Base-by-base conservation (phyloP, 2,888 invertebrate species). In the Altica lythri region DNA sequence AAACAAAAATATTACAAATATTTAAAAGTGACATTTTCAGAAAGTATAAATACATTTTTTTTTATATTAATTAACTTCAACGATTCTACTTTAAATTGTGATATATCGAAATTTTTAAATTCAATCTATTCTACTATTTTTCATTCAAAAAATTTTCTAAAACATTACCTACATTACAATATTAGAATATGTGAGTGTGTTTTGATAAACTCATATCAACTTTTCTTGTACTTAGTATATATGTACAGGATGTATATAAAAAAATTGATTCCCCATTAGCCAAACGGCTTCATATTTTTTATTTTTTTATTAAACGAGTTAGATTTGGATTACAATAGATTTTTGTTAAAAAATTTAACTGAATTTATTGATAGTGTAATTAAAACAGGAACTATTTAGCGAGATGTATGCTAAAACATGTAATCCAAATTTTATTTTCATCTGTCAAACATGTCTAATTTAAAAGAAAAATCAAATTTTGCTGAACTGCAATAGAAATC, bases 91-190 rank as follows among this genome's bases (percentile, higher is more conserved):
- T 27, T 45, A 16, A 42, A 29, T 50, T 44, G 27, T 47, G 35
- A 43, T 35, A 37, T 51, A 42, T 30, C 30, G 51, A 51, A 47
- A 37, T 19, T 38, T 51, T 50, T 14, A 43, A 54, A 42, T 48
- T 51, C 18, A 12, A 50, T 49, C 40, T 58, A 55, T 30, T 56
- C 57, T 58, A 57, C 19, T 25, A 13, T 18, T 29, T 34, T 45
- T 12, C 25, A 51, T 55, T 53, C 54, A 59, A 61, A 61, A 60
- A 38, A 17, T 65, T 59, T 48, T 55, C 63, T 63, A 65, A 56
- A 56, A 57, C 55, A 61, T 59, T 59, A 42, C 52, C 61, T 61
- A 59, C 47, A 34, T 42, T 42, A 46, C 37, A 30, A 16, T 22
- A 27, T 49, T 50, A 50, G 45, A 49, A 44, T 55, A 55, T 43